Percentiles rank a stretch among this genome's conserved stretches.
Conservation (phyloP, 2,888 invertebrate genomes). For the Cephus sareptanus region DNA sequence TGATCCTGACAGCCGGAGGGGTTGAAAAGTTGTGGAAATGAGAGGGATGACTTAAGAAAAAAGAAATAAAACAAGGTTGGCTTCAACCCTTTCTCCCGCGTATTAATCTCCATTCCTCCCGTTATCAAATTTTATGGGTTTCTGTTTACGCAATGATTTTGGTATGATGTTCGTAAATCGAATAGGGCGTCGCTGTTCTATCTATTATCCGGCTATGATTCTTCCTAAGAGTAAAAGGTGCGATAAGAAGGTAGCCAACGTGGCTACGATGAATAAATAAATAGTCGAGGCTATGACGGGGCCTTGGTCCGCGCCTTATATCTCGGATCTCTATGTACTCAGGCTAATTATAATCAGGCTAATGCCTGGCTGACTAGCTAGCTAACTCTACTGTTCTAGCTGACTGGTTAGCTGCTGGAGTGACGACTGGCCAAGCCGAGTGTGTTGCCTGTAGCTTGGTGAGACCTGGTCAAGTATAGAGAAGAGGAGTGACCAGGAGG, state of each 20-base stretch:
- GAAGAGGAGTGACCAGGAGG: background rate
- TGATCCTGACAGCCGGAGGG: background rate
- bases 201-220: background rate
- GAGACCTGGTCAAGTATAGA: background rate
- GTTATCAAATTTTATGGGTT: no score
- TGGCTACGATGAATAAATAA: slow-evolving; percentile 22
- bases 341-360: slow-evolving; percentile 67
- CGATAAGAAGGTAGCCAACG: slow-evolving; percentile 14
- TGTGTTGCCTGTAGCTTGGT: background rate
- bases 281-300: slow-evolving; percentile 23
- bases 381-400: slow-evolving; percentile 11
- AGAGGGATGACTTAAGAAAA: background rate
- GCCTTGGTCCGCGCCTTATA: slow-evolving; percentile 52
- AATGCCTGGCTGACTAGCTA: slow-evolving; percentile 55
- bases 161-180: background rate
- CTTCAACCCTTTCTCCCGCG: background rate
- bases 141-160: background rate
- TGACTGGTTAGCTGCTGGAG: slow-evolving; percentile 25
- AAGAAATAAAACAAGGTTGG: background rate
- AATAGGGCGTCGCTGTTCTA: background rate
- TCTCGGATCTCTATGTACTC: slow-evolving; percentile 63
- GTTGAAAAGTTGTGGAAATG: background rate
- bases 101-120: background rate
- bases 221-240: background rate
- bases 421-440: slow-evolving; percentile 24